Base-by-base conservation (phyloP, 1,140 invertebrate genomes). In the Nilaparvata lugens region DNA sequence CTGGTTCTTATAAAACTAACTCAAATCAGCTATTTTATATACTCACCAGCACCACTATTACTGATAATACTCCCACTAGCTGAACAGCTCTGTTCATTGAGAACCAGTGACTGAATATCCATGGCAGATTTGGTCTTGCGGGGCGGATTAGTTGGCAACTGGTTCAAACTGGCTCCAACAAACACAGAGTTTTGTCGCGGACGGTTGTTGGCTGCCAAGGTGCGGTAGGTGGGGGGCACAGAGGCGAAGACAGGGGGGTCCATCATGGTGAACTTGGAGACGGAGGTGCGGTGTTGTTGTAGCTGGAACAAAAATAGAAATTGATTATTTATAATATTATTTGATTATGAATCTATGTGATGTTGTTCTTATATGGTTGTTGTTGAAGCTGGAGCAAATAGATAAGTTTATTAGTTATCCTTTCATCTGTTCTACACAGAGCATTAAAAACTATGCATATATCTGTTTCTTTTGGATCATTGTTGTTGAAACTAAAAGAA, bases 151-250 rank as follows among this genome's bases (percentile, higher is more conserved):
- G 68, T 65, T 19, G 71, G 69, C 16, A 74, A 59, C 14, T 84
- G 79, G 62, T 80, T 75, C 62, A 76, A 73, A 61, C 86, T 79
- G 62, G 84, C 79, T 6, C 86, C 86, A 1, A 90, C 88, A 72
- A 93, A 92, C 4, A 92, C 89, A 1, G 89, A 91, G 73, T 91
- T 92, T 72, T 91, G 84, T 2, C 86, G 72, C 0, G 79, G 82
- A 19, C 81, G 69, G 7, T 6, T 11, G 13, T 1, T 9, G 31
- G 31, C 31, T 38, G 63, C 58, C 25, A 66, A 69, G 61, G 59
- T 70, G 14, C 74, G 60, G 72, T 64, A 59, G 23, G 71, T 72
- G 51, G 58, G 65, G 52, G 73, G 65, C 31, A 77, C 71, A 61
- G 65, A 53, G 66, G 72, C 21, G 70, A 73, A 56, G 70, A 73